Evolutionary conservation across 2,888 invertebrate genomes (phyloP).

Genomic region (Orthosia incerta): DNA sequence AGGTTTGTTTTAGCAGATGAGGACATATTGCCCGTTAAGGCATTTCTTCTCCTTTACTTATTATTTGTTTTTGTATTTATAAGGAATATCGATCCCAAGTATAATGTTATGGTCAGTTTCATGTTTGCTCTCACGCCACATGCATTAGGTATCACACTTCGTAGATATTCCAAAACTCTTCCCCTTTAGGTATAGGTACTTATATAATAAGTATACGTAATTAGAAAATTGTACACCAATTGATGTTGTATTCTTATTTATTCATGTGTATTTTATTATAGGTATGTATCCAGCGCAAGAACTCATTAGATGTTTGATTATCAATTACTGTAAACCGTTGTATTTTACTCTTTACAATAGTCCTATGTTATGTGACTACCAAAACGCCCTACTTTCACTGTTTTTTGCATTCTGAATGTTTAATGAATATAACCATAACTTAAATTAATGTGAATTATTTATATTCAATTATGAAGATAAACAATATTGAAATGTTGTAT

Average conservation of each 20-base stretch:
- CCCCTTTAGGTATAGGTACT: conserved; percentile 8
- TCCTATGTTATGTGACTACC: not conserved
- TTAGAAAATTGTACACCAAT: not conserved
- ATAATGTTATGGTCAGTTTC: not conserved
- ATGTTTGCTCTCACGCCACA: not conserved
- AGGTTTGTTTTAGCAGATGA: not conserved
- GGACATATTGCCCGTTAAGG: not conserved
- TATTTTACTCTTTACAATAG: not conserved
- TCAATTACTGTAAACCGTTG: not conserved
- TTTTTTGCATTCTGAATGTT: not conserved
- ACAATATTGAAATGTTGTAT: not conserved
- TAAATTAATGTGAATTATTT: not conserved
- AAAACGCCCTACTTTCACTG: not conserved
- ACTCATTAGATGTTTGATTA: not conserved
- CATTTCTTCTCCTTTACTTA: too few species aligned
- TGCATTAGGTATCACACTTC: conserved; percentile 2
- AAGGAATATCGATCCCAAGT: too few species aligned
- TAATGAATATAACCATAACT: not conserved
- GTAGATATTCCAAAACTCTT: conserved; percentile 10
- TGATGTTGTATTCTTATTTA: not conserved
- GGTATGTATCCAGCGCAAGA: not conserved
- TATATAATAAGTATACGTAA: conserved; percentile 8
- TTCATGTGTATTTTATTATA: not conserved
- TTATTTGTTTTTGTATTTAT: too few species aligned
- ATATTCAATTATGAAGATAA: conserved; percentile 1